A percentile compares a stretch with the other conserved stretches of the same genome.
Conservation (phyloP, 2,888 invertebrate species). For the Mechanitis mazaeus region DNA sequence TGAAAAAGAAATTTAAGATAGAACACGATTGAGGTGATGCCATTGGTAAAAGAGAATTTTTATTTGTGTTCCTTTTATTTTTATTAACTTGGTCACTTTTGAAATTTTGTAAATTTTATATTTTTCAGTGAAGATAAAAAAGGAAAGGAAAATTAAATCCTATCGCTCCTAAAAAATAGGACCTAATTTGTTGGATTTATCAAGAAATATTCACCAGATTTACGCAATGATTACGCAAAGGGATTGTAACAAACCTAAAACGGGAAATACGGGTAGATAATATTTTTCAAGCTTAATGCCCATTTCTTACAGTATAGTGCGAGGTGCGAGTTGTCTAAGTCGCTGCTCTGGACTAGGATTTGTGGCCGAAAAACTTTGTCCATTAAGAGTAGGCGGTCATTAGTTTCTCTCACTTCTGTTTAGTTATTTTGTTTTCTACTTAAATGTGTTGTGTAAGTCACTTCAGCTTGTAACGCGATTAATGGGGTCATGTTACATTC, state of each 20-base stretch:
- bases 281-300: constrained; percentile 10
- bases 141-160: too few species aligned
- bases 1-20: too few species aligned
- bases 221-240: neutral
- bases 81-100: too few species aligned
- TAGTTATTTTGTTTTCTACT: constrained; percentile 19
- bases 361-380: constrained; percentile 63
- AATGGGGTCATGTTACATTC: neutral
- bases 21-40: too few species aligned
- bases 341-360: constrained; percentile 47
- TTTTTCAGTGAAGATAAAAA: too few species aligned
- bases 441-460: constrained; percentile 15
- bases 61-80: too few species aligned
- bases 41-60: too few species aligned
- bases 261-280: neutral
- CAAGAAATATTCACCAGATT: too few species aligned
- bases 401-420: constrained; percentile 32
- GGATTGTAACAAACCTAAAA: neutral
- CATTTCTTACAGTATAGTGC: constrained; percentile 18
- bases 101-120: too few species aligned
- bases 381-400: constrained; percentile 55
- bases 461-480: neutral
- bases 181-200: too few species aligned
- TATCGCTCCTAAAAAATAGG: too few species aligned
- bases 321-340: constrained; percentile 31